A percentile compares a stretch with the other conserved stretches of the same genome.
Conservation (phyloP, 2,888 invertebrate species). For the Eurytoma californica region DNA sequence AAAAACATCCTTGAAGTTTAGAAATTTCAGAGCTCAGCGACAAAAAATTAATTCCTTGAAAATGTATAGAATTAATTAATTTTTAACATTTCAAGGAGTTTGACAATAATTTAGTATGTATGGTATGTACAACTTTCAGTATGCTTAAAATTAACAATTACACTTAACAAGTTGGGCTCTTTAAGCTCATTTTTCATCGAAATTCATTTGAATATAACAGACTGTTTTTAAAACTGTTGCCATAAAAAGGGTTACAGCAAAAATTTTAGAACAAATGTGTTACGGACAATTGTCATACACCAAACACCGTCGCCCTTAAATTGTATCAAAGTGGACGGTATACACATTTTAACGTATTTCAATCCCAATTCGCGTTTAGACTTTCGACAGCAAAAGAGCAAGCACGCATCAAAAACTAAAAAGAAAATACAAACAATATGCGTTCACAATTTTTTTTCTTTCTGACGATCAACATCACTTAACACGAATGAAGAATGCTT, state of each 20-base stretch:
- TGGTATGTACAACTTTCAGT: slow-evolving; percentile 66
- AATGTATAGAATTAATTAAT: slow-evolving; percentile 56
- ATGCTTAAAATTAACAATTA: slow-evolving; percentile 65
- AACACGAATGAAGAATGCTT: slow-evolving; percentile 54
- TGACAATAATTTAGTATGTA: slow-evolving; percentile 69
- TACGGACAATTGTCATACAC: slow-evolving; percentile 17
- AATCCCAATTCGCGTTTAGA: slow-evolving; percentile 33
- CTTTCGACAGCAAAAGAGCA: slow-evolving; percentile 46
- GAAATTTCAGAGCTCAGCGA: slow-evolving; percentile 52
- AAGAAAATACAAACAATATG: slow-evolving; percentile 44
- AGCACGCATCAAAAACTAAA: slow-evolving; percentile 47
- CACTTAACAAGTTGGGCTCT: slow-evolving; percentile 59
- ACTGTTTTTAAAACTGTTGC: slow-evolving; percentile 44
- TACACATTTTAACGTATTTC: slow-evolving; percentile 35
- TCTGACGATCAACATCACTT: slow-evolving; percentile 58
- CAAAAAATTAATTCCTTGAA: slow-evolving; percentile 55
- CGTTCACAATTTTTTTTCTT: slow-evolving; percentile 45
- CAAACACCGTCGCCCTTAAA: slow-evolving; percentile 32
- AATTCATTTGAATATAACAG: slow-evolving; percentile 34
- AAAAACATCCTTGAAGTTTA: slow-evolving; percentile 60
- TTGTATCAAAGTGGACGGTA: slow-evolving; percentile 42
- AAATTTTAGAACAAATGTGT: slow-evolving; percentile 35
- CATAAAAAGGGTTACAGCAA: slow-evolving; percentile 39
- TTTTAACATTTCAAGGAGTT: slow-evolving; percentile 59
- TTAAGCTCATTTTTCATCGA: slow-evolving; percentile 41